Evolutionary conservation across 2,888 invertebrate species (phyloP), one percentile per base, ranked within the genome.

Genomic region (Tenodera sinensis): DNA sequence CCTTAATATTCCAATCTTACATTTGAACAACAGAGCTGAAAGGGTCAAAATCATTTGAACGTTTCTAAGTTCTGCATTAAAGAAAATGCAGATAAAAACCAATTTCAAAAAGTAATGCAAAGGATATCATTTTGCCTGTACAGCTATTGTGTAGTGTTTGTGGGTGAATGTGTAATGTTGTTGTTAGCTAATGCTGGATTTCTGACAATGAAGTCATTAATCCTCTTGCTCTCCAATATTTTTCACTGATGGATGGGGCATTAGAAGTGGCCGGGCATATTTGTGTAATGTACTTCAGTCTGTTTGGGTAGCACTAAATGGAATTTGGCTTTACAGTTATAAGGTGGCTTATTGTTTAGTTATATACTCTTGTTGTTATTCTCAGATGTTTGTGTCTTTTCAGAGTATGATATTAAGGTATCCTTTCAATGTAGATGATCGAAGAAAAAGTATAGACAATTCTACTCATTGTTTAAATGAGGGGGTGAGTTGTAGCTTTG

Each of bases 351-450:
- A 71, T 20, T 82, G 87, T n/a, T 34, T 14, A 28, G 30, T 28
- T n/a, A 42, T 47, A 83, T 88, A 28, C 71, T 88, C 47, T 83
- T 27, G 20, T 28, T 84, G 84, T 71, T 90, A 88, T 47, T 84
- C 87, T 87, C 71, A 87, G 30, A 54, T 28, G 34, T 54, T 47
- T 84, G 42, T 88, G 42, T 88, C 85, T 90, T 90, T 91, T 91
- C 91, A 91, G 91, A 90, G 90, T 89, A 90, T 90, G 89, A 91
- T 91, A 89, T 89, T 90, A 89, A 89, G 89, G 88, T 89, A 83
- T 87, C 89, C 87, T 84, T 83, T 90, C 47, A 83, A 84, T 89
- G 84, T 90, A 87, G 89, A 88, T 84, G 90, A 89, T 86, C 89
- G 90, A 89, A 90, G 89, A 87, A 89, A 90, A 90, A 91, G 89